Evolutionary conservation across 1,140 invertebrate species (phyloP).

Genomic region (Diorhabda carinulata): DNA sequence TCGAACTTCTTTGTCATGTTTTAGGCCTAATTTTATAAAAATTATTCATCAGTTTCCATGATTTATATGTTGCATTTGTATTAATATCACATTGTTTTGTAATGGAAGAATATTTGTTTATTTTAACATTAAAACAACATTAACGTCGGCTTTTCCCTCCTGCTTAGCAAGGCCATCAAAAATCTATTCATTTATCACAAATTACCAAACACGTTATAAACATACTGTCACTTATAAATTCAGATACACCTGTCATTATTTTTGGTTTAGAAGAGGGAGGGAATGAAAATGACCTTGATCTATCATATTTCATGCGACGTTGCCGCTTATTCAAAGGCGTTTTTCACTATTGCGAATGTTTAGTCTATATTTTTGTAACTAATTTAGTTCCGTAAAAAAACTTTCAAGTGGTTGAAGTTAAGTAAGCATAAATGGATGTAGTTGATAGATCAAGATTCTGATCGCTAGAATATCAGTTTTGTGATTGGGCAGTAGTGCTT

Average conservation of each 20-base stretch:
- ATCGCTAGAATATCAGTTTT: no score
- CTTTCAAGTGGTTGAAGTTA: no score
- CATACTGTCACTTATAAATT: no score
- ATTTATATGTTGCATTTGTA: neutral
- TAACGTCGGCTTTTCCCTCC: neutral
- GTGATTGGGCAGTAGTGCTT: no score
- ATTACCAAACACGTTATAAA: neutral
- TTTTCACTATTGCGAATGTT: no score
- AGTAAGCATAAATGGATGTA: no score
- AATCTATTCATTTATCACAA: neutral
- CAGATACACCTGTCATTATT: no score
- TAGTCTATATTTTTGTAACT: no score
- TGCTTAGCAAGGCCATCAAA: neutral
- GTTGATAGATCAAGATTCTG: no score
- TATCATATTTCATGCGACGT: neutral
- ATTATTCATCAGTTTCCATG: neutral
- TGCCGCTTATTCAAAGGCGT: neutral
- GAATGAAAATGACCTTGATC: neutral
- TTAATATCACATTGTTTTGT: neutral
- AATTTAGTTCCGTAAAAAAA: no score
- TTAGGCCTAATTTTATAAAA: constrained; percentile 4
- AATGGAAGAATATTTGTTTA: neutral
- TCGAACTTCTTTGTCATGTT: constrained; percentile 96
- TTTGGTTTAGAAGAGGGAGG: neutral
- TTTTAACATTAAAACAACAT: neutral